Base-by-base conservation (phyloP, 2,888 invertebrate species). In the Ommatoiulus sabulosus region DNA sequence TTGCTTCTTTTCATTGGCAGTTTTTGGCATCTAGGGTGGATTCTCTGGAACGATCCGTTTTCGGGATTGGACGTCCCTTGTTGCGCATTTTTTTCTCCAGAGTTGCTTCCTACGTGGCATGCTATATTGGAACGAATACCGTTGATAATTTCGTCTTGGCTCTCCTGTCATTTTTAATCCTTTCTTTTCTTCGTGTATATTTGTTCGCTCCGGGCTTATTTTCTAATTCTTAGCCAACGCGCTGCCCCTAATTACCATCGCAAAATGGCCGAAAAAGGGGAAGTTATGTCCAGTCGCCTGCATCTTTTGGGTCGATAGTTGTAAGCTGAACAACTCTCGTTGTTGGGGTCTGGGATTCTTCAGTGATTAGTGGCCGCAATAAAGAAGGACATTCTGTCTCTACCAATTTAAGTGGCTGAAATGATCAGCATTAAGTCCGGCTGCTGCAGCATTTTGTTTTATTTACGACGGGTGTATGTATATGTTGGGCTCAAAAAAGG, bases 1-100 rank as follows among this genome's bases (percentile, higher is more conserved):
- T 24, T 35, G 80, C 80, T 80, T 80, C 80, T 80, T 80, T 80
- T 80, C 80, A 80, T 80, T 80, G 80, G 80, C 35, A 80, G 80
- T 35, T 24, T 80, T 80, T 80, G 80, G 80, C 12, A 43, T 80
- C 35, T 35, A 35, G 80, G 80, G 80, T 80, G 80, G 80, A 80
- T 80, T 80, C 80, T 24, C 20, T 80, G 35, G 35, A 80, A 80
- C 10, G 80, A 80, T 80, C 35, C 80, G 35, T 24, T 35, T 43
- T 12, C 80, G 35, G 80, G 80, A 80, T 80, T 80, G 80, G 80
- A 35, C 24, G 80, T 35, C 80, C 35, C 12, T 80, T 35, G 35
- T 80, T 80, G 15, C 15, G 15, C 35, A 35, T 80, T 80, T 80
- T 63, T 80, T 80, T 35, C 12, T 80, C 35, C 35, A 35, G 80